Percentiles rank a stretch among this genome's conserved stretches.
These are phyloP conservation scores for Diploscapter pachys DNA, from an alignment of 1,140 invertebrate genomes.

Conservation along the genomic window DNA sequence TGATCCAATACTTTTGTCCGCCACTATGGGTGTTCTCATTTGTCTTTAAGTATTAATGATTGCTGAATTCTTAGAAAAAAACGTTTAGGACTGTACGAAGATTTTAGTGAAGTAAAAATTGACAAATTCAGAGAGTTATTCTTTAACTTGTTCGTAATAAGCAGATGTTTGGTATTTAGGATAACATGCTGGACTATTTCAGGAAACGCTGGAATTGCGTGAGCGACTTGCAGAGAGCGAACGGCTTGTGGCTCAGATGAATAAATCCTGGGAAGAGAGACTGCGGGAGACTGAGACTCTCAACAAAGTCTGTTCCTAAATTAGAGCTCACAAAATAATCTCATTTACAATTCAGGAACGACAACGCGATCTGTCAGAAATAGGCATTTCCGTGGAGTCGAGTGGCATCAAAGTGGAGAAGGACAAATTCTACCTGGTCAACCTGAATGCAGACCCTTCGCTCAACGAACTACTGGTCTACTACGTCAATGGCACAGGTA, in stretches of 20 bases:
- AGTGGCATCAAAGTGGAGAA: slow-evolving; percentile 97
- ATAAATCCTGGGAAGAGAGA: slow-evolving; percentile 97
- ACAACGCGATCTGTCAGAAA: slow-evolving; percentile 91
- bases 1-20: too few species aligned
- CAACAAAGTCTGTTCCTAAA: slow-evolving; percentile 43
- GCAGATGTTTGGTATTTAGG: too few species aligned
- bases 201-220: slow-evolving; percentile 62
- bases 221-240: slow-evolving; percentile 77
- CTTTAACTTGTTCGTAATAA: too few species aligned
- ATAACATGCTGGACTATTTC: not conserved
- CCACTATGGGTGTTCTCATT: too few species aligned
- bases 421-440: slow-evolving; percentile 94
- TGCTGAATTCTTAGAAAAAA: too few species aligned
- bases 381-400: slow-evolving; percentile 95
- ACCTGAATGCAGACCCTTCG: slow-evolving; percentile 95
- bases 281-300: slow-evolving; percentile 80
- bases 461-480: slow-evolving; percentile 95
- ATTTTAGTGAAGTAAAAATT: too few species aligned
- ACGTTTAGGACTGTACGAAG: too few species aligned
- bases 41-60: too few species aligned
- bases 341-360: slow-evolving; percentile 66
- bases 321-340: too few species aligned
- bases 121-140: too few species aligned
- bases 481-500: slow-evolving; percentile 75
- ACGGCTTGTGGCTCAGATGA: slow-evolving; percentile 92